Conservation (phyloP, 2,888 invertebrate species). For the Campoplex capitator region DNA sequence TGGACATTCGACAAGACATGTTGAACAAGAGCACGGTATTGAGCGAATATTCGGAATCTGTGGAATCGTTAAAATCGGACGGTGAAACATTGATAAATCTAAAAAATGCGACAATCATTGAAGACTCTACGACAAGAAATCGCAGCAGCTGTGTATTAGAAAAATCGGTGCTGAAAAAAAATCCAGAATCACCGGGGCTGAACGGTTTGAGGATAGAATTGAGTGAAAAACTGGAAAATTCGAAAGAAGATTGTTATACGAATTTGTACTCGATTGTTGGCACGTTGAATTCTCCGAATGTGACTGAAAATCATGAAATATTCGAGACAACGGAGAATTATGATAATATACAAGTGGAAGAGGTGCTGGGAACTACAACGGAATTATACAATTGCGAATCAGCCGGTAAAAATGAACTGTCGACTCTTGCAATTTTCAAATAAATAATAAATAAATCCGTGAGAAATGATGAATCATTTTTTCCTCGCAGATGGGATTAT, state of each 20-base stretch:
- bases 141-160: conserved; percentile 22
- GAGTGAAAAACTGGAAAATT: conserved; percentile 29
- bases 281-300: conserved; percentile 61
- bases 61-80: conserved; percentile 77
- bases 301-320: conserved; percentile 68
- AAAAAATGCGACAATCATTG: conserved; percentile 35
- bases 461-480: conserved; percentile 8
- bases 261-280: conserved; percentile 61
- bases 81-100: conserved; percentile 70
- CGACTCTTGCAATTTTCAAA: neutral
- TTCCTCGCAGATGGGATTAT: conserved; percentile 69
- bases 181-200: neutral
- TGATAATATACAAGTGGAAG: conserved; percentile 71
- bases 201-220: conserved; percentile 43
- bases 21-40: conserved; percentile 78
- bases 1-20: conserved; percentile 80
- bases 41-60: conserved; percentile 80
- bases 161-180: conserved; percentile 27
- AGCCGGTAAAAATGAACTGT: conserved; percentile 62
- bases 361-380: conserved; percentile 73
- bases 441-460: neutral
- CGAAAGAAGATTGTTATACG: conserved; percentile 41
- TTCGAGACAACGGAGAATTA: conserved; percentile 64
- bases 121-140: conserved; percentile 9
- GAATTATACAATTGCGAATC: conserved; percentile 74